Evolutionary conservation across 2,888 invertebrate genomes (phyloP), one percentile per base, ranked within the genome.

Genomic region (Gastracanthus pulcherrimus): DNA sequence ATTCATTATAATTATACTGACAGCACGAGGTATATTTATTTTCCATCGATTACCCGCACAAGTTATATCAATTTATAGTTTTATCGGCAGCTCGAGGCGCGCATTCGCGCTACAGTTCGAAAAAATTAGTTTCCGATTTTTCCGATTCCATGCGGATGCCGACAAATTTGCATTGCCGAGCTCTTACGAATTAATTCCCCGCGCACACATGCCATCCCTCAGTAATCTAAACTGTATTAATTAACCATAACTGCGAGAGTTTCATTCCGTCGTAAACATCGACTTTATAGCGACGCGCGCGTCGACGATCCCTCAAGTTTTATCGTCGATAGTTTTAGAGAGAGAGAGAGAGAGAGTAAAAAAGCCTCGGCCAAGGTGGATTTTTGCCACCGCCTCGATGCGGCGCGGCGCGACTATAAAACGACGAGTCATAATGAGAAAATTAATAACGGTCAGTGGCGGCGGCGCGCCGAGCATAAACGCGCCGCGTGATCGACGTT

Each of bases 381-480:
- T 55, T 76, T 70, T 71, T 76, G 3, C 19, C 6, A n/a, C n/a
- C n/a, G n/a, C n/a, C n/a, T n/a, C n/a, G n/a, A n/a, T n/a, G n/a
- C n/a, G n/a, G n/a, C n/a, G n/a, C n/a, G n/a, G 29, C 31, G 48
- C n/a, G 36, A 58, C 58, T 58, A 60, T 45, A 70, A 79, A 72
- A 41, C 55, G 64, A 48, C 58, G 74, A 34, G 19, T 6, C 34
- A 58, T 48, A 67, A 69, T 67, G 72, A 66, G 66, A 67, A 60
- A 67, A 74, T 79, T 72, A 66, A 79, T 79, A 74, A 74, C 34
- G 45, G 36, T 26, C 41, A 11, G 41, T 13, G 41, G 7, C 9
- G 16, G 48, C n/a, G 45, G 60, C 19, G 41, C n/a, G n/a, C n/a
- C n/a, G n/a, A 19, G 23, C 16, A n/a, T n/a, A n/a, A n/a, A n/a